Base-by-base conservation (phyloP, 1,140 invertebrate genomes). In the Euwallacea similis region DNA sequence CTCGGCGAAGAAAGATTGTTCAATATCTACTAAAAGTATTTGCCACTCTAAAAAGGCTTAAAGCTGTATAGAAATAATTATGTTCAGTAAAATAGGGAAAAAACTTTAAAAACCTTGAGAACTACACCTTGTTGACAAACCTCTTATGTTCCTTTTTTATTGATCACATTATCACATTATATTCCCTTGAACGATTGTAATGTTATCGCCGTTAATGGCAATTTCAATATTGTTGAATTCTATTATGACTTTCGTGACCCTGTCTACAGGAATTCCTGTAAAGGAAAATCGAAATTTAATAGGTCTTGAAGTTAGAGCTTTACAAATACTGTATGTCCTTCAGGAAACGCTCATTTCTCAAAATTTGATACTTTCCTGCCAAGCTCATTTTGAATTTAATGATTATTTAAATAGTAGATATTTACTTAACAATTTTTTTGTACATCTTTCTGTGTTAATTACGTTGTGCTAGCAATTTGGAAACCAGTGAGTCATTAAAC, bases 221-320 rank as follows among this genome's bases (percentile, higher is more conserved):
- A 65, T 53, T 65, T 65, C 63, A 1, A 65, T 44, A 11, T 13
- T 33, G 16, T 65, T 50, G 16, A n/a, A 11, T 7, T 21, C 16
- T 7, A 2, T 47, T 7, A 33, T 0, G 7, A 65, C 10, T 16
- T 54, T 33, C 54, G 50, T 50, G 42, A 42, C 46, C 33, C 33
- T 0, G 2, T 65, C 63, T 13, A 33, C 44, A 54, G 63, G 63
- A 7, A 65, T 33, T 44, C 63, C 63, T 65, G n/a, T 33, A 53
- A 65, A 65, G 7, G 8, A n/a, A 56, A 10, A 41, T n/a, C 42
- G 15, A 61, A 11, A 11, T n/a, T n/a, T n/a, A n/a, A n/a, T 11
- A 61, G 0, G 42, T 61, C 9, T 33, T 7, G 42, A 1, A 42
- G 3, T 61, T 56, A 8, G 7, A 21, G 15, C 8, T 10, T 10